Evolutionary conservation across 2,113 vertebrate genomes (phyloP).

Genomic region (Vulpes lagopus): DNA sequence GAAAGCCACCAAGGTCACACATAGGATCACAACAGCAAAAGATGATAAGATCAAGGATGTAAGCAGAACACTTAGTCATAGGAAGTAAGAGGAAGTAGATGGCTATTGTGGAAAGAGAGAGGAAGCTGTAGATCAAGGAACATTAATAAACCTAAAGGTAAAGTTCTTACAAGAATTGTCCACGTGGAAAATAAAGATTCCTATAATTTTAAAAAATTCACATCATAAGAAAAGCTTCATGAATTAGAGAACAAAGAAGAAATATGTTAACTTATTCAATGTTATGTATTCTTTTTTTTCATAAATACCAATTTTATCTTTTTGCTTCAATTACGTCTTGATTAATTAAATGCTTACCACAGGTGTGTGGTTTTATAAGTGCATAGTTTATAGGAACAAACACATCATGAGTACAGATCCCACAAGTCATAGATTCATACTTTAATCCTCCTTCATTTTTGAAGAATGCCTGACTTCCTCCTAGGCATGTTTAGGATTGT

Average conservation of each 20-base stretch:
- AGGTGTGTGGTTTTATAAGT: background rate
- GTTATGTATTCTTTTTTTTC: background rate
- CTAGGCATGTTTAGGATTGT: background rate
- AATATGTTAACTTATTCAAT: background rate
- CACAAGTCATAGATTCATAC: background rate
- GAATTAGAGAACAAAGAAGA: background rate
- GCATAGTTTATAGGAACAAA: background rate
- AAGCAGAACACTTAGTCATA: background rate
- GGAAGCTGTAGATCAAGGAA: conserved; percentile 62
- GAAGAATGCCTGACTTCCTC: background rate
- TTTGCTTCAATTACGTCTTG: conserved; percentile 12
- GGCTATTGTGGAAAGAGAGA: background rate
- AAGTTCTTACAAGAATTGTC: background rate
- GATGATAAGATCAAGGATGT: conserved; percentile 67
- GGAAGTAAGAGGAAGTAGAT: conserved; percentile 61
- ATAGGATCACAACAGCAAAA: background rate
- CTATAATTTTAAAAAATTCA: background rate
- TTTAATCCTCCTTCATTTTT: background rate
- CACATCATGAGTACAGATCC: background rate
- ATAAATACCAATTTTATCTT: background rate
- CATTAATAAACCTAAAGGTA: background rate
- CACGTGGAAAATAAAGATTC: conserved; percentile 39
- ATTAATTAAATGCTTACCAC: background rate
- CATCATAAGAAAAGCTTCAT: background rate
- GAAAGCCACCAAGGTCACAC: conserved; percentile 54